phyloP scores from a whole-genome alignment of 2,797 vertebrate species.

The Helarctos malayanus region DNA sequence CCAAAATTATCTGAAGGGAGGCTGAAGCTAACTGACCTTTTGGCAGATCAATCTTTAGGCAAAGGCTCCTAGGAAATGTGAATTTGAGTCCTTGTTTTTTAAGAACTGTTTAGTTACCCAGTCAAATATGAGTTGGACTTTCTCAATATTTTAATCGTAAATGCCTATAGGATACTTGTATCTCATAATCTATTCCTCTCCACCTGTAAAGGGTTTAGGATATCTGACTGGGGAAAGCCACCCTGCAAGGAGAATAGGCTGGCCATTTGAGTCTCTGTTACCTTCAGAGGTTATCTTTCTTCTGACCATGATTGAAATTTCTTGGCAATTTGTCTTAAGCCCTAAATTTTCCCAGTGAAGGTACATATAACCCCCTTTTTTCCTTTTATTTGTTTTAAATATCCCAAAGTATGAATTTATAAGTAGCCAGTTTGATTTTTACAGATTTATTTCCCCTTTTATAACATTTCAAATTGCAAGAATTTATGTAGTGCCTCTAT shows the following conservation, averaged over 20 bases:
- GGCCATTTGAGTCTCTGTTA: not conserved
- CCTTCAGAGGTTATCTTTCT: not conserved
- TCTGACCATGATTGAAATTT: not conserved
- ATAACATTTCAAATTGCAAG: not conserved
- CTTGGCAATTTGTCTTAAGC: not conserved
- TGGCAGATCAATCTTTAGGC: not conserved
- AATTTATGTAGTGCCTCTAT: not conserved
- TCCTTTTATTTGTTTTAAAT: constrained; percentile 16
- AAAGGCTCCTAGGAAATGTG: not conserved
- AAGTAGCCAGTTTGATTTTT: not conserved
- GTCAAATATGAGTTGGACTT: not conserved
- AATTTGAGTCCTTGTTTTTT: not conserved
- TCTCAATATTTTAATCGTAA: not conserved
- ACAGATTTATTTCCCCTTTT: not conserved
- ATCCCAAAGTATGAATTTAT: not conserved
- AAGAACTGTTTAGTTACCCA: not conserved
- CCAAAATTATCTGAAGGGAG: not conserved
- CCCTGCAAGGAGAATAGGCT: not conserved
- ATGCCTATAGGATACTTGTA: not conserved
- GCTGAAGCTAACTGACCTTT: not conserved
- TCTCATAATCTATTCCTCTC: not conserved
- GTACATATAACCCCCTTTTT: not conserved
- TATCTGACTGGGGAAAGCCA: not conserved
- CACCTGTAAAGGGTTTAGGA: not conserved
- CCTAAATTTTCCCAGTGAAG: not conserved